Evolutionary conservation across 2,888 invertebrate genomes (phyloP).

Genomic region (Cerastoderma edule): DNA sequence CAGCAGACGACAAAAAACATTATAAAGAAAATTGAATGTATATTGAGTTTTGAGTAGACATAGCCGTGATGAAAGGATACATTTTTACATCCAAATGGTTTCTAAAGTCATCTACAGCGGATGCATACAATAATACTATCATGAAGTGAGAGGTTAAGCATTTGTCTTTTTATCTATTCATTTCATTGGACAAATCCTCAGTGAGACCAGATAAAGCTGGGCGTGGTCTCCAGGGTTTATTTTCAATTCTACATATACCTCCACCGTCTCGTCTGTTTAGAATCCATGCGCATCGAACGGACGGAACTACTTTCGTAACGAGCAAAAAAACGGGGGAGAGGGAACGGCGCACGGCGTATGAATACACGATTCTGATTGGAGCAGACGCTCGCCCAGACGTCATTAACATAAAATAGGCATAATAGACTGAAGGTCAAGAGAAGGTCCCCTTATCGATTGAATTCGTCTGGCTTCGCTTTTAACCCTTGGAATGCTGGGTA

Average conservation of each 20-base stretch:
- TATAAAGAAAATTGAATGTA: not conserved
- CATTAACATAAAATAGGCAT: conserved; percentile 28
- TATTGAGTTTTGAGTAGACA: not conserved
- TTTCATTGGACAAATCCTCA: conserved; percentile 10
- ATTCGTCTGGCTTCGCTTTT: conserved; percentile 23
- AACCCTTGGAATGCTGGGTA: no score
- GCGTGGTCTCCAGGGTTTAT: conserved; percentile 3
- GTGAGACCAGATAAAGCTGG: not conserved
- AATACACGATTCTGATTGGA: conserved; percentile 23
- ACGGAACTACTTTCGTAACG: conserved; percentile 19
- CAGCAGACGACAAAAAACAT: not conserved
- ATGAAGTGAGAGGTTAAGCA: not conserved
- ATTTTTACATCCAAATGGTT: not conserved
- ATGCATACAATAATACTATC: not conserved
- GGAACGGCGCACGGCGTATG: conserved; percentile 4
- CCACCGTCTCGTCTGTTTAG: not conserved
- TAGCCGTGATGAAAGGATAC: not conserved
- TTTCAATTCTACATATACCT: conserved; percentile 9
- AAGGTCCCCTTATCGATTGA: conserved; percentile 23
- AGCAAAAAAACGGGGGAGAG: not conserved
- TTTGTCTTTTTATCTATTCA: not conserved
- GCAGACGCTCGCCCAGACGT: conserved; percentile 17
- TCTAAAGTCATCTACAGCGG: not conserved
- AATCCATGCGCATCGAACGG: not conserved
- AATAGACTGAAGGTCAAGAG: conserved; percentile 19